Evolutionary conservation across 2,888 invertebrate species (phyloP).

Genomic region (Terebella lapidaria): DNA sequence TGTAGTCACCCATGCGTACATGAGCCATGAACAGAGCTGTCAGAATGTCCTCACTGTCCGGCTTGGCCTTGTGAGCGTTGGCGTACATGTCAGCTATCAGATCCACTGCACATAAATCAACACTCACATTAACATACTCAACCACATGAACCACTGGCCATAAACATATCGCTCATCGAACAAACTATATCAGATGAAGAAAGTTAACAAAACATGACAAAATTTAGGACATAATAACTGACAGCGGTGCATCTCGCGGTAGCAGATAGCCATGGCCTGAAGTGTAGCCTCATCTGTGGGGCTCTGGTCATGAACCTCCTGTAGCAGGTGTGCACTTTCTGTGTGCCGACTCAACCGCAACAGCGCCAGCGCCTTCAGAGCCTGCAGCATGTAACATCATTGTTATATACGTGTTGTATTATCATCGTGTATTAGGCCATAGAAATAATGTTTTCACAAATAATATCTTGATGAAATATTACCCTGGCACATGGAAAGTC

Average conservation of each 20-base stretch:
- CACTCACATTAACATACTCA: too few relatives aligned
- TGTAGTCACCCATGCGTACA: slow-evolving; percentile 82
- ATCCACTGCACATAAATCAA: slow-evolving; percentile 65
- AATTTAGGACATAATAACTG: too few relatives aligned
- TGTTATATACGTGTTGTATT: too few relatives aligned
- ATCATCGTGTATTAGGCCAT: too few relatives aligned
- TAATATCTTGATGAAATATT: slow-evolving; percentile 9
- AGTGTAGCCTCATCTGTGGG: slow-evolving; percentile 89
- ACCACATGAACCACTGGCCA: too few relatives aligned
- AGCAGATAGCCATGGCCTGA: slow-evolving; percentile 92
- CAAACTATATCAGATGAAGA: too few relatives aligned
- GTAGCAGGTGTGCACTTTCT: slow-evolving; percentile 73
- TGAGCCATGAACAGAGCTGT: slow-evolving; percentile 95
- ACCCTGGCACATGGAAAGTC: slow-evolving; percentile 78
- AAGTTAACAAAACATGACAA: too few relatives aligned
- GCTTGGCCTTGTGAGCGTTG: slow-evolving; percentile 78
- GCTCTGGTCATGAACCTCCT: slow-evolving; percentile 58
- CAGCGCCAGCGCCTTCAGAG: slow-evolving; percentile 85
- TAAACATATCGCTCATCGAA: neutral
- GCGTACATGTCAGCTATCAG: slow-evolving; percentile 86
- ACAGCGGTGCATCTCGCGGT: slow-evolving; percentile 87
- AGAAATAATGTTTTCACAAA: too few relatives aligned
- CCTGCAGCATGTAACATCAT: slow-evolving; percentile 57
- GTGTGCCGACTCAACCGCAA: slow-evolving; percentile 78
- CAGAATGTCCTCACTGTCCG: slow-evolving; percentile 83